These are phyloP conservation scores for Takifugu flavidus DNA, from an alignment of 2,113 vertebrate species.

Conservation along the genomic window DNA sequence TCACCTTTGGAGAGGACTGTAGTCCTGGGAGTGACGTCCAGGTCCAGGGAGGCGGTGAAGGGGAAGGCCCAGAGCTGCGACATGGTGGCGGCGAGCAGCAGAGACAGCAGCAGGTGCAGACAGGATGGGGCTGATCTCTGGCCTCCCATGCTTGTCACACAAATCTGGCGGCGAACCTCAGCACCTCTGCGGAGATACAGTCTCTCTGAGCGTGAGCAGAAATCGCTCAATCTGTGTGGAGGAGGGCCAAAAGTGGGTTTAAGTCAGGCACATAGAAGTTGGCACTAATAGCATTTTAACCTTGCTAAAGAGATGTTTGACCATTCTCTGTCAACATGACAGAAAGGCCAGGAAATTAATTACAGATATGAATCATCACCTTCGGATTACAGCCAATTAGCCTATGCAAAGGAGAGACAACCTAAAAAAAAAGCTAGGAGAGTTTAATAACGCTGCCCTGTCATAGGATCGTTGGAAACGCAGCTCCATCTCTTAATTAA, in stretches of 20 bases:
- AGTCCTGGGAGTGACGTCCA: conserved; percentile 74
- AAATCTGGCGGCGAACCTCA: conserved; percentile 7
- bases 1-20: conserved; percentile 73
- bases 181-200: not conserved
- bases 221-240: conserved; percentile 19
- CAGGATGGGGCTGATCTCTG: conserved; percentile 20
- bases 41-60: conserved; percentile 71
- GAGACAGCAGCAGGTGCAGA: conserved; percentile 36
- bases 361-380: conserved; percentile 19
- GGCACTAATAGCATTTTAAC: not conserved
- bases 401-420: conserved; percentile 6
- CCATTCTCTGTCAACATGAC: conserved; percentile 9
- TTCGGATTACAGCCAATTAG: conserved; percentile 47
- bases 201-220: not conserved
- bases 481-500: conserved; percentile 53
- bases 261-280: not conserved
- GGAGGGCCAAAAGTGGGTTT: conserved; percentile 14
- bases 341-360: conserved; percentile 17
- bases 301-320: not conserved
- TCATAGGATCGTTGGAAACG: conserved; percentile 30
- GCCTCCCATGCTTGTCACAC: conserved; percentile 47
- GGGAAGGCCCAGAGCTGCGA: conserved; percentile 67
- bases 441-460: conserved; percentile 25
- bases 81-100: conserved; percentile 40
- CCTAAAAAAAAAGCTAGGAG: conserved; percentile 24